Evolutionary conservation across 2,113 vertebrate species (phyloP).

Genomic region (Choloepus hoffmanni): DNA sequence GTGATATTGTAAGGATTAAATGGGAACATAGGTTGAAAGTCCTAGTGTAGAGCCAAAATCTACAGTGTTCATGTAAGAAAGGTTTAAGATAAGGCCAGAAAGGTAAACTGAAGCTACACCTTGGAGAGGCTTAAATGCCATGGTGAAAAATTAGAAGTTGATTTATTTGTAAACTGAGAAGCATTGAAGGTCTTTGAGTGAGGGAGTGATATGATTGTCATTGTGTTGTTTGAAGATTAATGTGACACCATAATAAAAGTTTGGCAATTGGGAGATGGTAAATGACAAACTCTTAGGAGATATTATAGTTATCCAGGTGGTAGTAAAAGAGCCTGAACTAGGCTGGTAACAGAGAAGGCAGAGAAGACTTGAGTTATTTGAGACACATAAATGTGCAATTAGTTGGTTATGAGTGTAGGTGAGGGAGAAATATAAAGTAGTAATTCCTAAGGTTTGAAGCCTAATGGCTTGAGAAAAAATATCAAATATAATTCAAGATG

Average conservation of each 20-base stretch:
- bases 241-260: background rate
- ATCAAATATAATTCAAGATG: background rate
- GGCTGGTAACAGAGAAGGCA: background rate
- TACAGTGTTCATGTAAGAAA: background rate
- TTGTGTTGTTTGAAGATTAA: conserved; percentile 10
- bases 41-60: background rate
- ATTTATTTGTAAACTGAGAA: conserved; percentile 50
- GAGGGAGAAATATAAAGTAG: background rate
- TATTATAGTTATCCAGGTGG: background rate
- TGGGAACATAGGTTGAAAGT: background rate
- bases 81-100: background rate
- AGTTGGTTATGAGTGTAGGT: background rate
- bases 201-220: background rate
- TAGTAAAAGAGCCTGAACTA: background rate
- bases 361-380: background rate
- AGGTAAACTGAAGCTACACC: background rate
- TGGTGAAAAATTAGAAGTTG: background rate
- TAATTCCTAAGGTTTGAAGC: background rate
- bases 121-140: background rate
- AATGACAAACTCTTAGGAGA: background rate
- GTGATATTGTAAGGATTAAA: background rate
- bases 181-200: background rate
- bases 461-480: background rate
- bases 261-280: background rate
- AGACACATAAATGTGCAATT: background rate